Conservation (phyloP, 1,140 invertebrate genomes). For the Maconellicoccus hirsutus region DNA sequence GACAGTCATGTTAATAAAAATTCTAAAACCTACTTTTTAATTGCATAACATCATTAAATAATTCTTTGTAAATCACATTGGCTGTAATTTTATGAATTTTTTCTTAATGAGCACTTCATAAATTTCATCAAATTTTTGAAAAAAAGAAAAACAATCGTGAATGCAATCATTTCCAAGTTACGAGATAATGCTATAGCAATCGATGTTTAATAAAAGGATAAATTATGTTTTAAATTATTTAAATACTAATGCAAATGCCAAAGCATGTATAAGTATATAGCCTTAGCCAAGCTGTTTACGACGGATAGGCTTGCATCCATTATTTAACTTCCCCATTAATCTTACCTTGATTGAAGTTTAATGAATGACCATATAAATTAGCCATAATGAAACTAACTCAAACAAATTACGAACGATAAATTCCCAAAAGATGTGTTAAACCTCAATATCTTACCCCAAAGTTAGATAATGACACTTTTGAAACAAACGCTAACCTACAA, state of each 20-base stretch:
- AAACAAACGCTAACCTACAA: too few relatives aligned
- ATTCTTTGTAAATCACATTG: too few relatives aligned
- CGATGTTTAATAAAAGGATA: neutral
- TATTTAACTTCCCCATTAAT: neutral
- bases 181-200: too few relatives aligned
- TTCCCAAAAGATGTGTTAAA: neutral
- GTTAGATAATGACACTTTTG: neutral
- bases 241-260: neutral
- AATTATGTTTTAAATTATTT: neutral
- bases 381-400: neutral
- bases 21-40: too few relatives aligned
- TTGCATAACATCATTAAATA: too few relatives aligned
- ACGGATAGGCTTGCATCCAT: neutral
- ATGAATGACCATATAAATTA: neutral
- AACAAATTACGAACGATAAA: neutral
- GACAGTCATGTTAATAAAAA: too few relatives aligned
- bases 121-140: too few relatives aligned
- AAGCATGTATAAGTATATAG: neutral
- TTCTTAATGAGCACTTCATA: too few relatives aligned
- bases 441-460: neutral
- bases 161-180: too few relatives aligned
- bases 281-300: neutral
- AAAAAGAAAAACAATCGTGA: too few relatives aligned
- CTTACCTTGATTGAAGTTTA: constrained; percentile 9
- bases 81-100: too few relatives aligned